Base-by-base conservation (phyloP, 2,888 invertebrate species). In the Calephelis perditalis region DNA sequence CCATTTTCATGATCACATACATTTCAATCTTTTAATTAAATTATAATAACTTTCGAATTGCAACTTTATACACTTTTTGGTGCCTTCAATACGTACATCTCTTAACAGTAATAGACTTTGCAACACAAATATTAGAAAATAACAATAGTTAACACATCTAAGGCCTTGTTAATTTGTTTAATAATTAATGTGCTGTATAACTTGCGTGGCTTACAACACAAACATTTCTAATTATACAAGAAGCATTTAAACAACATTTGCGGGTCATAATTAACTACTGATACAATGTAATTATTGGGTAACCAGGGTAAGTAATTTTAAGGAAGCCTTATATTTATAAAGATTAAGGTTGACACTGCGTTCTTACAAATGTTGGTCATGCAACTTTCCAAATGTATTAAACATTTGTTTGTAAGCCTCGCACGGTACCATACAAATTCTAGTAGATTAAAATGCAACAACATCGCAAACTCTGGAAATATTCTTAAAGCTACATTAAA, bases 41-140 rank as follows among this genome's bases (percentile, higher is more conserved):
- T 88, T 88, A 89, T 88, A 88, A 70, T 81, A 80, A 82, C 73
- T 77, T 73, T 79, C 81, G 79, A 70, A 69, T 70, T 74, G 72
- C 69, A 70, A 65, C 62, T 65, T 69, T 66, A 67, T 63, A 68
- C 70, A 67, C 65, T 67, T 64, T 63, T 66, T 63, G 57, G 57
- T 55, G 60, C 63, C 59, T 63, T 58, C 65, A 61, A 61, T 64
- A 60, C 62, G 52, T 52, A 46, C 57, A 63, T 60, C 49, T 65
- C 61, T 67, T 70, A 83, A 85, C 82, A 79, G 76, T 75, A 72
- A 76, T 80, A 79, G 71, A 77, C 73, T 79, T 79, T 77, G 80
- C 80, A 79, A 70, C 68, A 69, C 71, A 70, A 52, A 52, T 67
- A 64, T 65, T 77, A 72, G 64, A 75, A 77, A 76, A 68, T 73